Evolutionary conservation across 2,113 vertebrate genomes (phyloP).

Genomic region (Panthera leo): DNA sequence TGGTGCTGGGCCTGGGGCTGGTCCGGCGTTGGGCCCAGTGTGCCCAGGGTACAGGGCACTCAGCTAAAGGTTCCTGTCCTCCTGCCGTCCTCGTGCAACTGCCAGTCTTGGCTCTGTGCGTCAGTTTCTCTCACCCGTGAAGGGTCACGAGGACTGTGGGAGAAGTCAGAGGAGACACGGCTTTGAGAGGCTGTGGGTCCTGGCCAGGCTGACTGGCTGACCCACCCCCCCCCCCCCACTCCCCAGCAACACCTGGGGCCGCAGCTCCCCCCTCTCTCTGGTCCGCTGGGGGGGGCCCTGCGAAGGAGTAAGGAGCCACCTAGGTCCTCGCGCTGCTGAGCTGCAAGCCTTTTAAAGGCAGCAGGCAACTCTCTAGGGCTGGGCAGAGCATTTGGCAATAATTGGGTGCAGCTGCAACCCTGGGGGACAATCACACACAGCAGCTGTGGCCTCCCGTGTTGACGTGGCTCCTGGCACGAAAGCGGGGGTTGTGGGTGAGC

Average conservation of each 20-base stretch:
- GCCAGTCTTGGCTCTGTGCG: background rate
- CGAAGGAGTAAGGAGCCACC: background rate
- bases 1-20: accelerated
- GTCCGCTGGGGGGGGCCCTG: background rate
- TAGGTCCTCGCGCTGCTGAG: background rate
- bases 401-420: constrained; percentile 16
- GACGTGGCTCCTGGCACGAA: background rate
- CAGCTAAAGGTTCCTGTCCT: background rate
- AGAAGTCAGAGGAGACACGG: background rate
- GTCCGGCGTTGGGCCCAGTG: accelerated
- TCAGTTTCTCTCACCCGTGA: background rate
- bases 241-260: background rate
- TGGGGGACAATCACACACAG: background rate
- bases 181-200: background rate
- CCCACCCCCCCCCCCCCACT: no score
- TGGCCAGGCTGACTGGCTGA: background rate
- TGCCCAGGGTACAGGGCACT: accelerated
- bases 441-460: background rate
- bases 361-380: background rate
- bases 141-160: background rate
- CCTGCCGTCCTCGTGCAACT: background rate
- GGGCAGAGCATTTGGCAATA: background rate
- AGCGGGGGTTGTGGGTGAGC: background rate
- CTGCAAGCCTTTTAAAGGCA: background rate
- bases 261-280: accelerated